Conservation (phyloP, 2,113 vertebrate genomes). For the Thunnus maccoyii region DNA sequence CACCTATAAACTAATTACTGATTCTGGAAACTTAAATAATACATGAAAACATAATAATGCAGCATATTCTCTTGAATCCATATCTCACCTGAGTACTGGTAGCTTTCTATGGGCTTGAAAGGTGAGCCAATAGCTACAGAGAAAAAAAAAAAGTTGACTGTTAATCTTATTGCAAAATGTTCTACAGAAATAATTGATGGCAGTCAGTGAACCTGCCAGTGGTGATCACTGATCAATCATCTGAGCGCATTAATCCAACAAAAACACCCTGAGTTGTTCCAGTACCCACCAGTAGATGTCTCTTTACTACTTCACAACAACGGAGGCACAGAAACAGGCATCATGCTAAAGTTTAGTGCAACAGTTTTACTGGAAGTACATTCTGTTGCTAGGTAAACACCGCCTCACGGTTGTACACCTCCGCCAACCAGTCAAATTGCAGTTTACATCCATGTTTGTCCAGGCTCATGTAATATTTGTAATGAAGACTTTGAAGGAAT, state of each 20-base stretch:
- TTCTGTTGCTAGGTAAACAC: no score
- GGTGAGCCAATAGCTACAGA: slow-evolving; percentile 94
- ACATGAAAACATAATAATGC: neutral
- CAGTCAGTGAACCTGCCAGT: neutral
- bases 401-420: no score
- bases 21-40: no score
- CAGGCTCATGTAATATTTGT: no score
- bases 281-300: slow-evolving; percentile 45
- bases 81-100: slow-evolving; percentile 96
- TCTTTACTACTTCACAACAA: slow-evolving; percentile 1
- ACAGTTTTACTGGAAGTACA: neutral
- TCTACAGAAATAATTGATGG: neutral
- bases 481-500: no score
- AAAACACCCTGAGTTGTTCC: neutral
- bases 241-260: neutral
- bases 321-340: no score
- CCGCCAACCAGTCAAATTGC: no score
- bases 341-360: neutral
- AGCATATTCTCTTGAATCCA: neutral
- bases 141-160: slow-evolving; percentile 20
- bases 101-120: slow-evolving; percentile 97
- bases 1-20: neutral
- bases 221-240: neutral
- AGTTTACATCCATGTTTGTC: no score
- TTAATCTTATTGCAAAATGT: neutral